These are phyloP conservation scores for Rhombomys opimus DNA, from an alignment of 2,113 vertebrate species.

Conservation along the genomic window DNA sequence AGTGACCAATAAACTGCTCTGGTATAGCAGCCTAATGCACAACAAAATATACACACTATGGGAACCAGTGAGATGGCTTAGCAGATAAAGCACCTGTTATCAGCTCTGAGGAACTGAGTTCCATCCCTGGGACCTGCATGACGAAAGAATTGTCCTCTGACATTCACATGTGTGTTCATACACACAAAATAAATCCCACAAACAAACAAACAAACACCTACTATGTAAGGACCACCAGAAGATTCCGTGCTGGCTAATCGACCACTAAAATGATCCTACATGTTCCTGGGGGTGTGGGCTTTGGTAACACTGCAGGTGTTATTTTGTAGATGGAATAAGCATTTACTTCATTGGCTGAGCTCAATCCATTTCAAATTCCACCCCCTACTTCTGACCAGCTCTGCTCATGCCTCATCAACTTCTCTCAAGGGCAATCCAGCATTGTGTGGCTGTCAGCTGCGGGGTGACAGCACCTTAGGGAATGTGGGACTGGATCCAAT, in stretches of 20 bases:
- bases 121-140: neutral
- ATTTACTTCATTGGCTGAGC: neutral
- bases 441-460: neutral
- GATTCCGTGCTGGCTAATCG: neutral
- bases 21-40: neutral
- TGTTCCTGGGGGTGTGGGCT: neutral
- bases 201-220: neutral
- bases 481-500: neutral
- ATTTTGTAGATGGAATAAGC: neutral
- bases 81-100: too few species aligned
- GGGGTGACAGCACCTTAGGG: neutral
- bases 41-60: neutral
- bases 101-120: neutral
- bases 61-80: neutral
- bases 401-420: neutral
- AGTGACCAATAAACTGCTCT: neutral
- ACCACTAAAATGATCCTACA: neutral
- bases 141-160: neutral
- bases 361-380: neutral
- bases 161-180: too few species aligned
- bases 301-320: neutral
- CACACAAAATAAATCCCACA: neutral
- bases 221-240: neutral
- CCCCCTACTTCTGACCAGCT: neutral
- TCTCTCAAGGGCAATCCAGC: neutral